Conservation (phyloP, 2,797 vertebrate species). For the Monodelphis domestica region DNA sequence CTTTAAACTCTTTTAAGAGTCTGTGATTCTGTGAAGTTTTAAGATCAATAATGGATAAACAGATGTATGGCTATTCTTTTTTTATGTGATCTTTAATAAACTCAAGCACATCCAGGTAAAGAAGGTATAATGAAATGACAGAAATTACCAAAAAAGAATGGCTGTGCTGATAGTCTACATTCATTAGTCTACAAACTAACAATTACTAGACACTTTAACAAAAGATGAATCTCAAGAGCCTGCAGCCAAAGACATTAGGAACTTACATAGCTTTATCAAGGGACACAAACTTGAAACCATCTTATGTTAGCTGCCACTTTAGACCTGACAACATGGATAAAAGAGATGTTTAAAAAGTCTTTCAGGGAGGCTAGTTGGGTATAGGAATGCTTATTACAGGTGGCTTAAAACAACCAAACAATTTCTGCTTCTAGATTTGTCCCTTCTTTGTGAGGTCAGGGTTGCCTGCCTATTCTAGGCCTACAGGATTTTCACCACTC, state of each 20-base stretch:
- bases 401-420: conserved; percentile 42
- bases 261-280: neutral
- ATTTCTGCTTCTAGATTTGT: neutral
- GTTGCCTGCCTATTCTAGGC: neutral
- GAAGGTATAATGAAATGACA: conserved; percentile 53
- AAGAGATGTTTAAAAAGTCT: conserved; percentile 38
- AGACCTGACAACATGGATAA: conserved; percentile 5
- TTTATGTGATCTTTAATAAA: conserved; percentile 12
- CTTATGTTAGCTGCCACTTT: conserved; percentile 32
- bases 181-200: conserved; percentile 19
- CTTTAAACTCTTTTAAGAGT: neutral
- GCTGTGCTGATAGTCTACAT: conserved; percentile 7
- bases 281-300: neutral
- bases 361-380: conserved; percentile 22
- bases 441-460: neutral
- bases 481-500: neutral
- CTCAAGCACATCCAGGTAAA: neutral
- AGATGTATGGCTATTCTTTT: conserved; percentile 5
- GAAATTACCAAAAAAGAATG: neutral
- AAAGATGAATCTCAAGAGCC: conserved; percentile 46
- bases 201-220: conserved; percentile 52
- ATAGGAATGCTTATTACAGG: conserved; percentile 38
- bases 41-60: conserved; percentile 39
- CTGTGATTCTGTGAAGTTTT: conserved; percentile 5
- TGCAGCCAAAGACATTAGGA: conserved; percentile 15